phyloP scores from a whole-genome alignment of 2,888 invertebrate species.

The Cantharis rufa region DNA sequence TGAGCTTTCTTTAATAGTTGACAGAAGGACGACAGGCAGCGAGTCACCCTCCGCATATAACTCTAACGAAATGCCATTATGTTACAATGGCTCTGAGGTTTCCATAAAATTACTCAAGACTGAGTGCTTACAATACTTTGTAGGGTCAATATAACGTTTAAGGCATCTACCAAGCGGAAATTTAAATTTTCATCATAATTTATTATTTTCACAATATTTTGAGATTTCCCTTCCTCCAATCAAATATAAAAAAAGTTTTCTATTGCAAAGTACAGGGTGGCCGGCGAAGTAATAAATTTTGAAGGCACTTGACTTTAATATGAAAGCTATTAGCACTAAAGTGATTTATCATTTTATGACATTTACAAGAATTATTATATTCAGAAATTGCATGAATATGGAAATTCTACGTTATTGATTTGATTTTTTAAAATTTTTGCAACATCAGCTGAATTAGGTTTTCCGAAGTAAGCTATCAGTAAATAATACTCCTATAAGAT shows the following conservation, averaged over 20 bases:
- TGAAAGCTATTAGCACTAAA: too few relatives aligned
- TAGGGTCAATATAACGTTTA: constrained; percentile 1
- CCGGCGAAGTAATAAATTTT: neutral
- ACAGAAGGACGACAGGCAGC: neutral
- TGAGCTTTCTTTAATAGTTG: neutral
- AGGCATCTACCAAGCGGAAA: neutral
- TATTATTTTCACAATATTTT: neutral
- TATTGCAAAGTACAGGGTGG: neutral
- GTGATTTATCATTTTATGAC: neutral
- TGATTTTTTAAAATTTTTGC: too few relatives aligned
- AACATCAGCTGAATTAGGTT: too few relatives aligned
- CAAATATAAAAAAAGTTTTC: neutral
- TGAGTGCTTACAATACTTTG: neutral
- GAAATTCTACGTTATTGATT: neutral
- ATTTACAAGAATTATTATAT: neutral
- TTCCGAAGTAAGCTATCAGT: too few relatives aligned
- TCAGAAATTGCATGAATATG: neutral
- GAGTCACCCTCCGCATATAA: neutral
- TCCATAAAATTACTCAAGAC: constrained; percentile 1
- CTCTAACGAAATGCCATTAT: constrained; percentile 1
- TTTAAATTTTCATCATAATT: neutral
- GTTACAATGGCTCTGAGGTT: constrained; percentile 2
- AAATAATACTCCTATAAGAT: too few relatives aligned
- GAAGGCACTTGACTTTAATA: too few relatives aligned
- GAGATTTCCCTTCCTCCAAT: neutral